Evolutionary conservation across 2,113 vertebrate genomes (phyloP), one percentile per base, ranked within the genome.

Genomic region (Pimephales promelas): DNA sequence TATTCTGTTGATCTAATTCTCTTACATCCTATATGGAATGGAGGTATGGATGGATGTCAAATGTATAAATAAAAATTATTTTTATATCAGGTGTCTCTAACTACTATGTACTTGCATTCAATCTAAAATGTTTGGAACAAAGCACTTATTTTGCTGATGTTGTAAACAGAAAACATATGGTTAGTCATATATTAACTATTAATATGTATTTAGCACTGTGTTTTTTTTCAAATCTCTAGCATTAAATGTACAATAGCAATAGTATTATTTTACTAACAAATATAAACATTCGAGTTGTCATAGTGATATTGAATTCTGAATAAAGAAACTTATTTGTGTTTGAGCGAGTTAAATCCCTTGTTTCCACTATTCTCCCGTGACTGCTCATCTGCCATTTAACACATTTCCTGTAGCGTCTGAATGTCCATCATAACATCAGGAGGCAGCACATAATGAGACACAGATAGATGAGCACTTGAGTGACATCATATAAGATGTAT

Each of bases 11-110:
- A 59, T 59, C 61, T 64, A 16, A 62, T 82, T 18, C 26, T 76
- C 82, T 79, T 49, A 54, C 73, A 31, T 74, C 79, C 86, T 74
- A 71, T 54, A 45, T n/a, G 83, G 84, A 81, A 61, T 64, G 72
- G 81, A 70, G 22, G 45, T 7, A 79, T 9, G 73, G 24, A 70
- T 77, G 31, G 31, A 36, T 40, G 34, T 36, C 9, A 54, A 54
- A 54, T 20, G 18, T 20, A 20, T 6, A 20, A 20, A 54, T 54
- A 20, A 54, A 54, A 52, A 54, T 20, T 13, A 52, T 1, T 54
- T 54, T 49, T 54, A 20, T 54, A 20, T 54, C 20, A 54, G 52
- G 52, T 54, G 18, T 20, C 52, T 54, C 7, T 54, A 54, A 22
- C 6, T 20, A 54, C 18, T 20, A 8, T 54, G 49, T 20, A 54